Conservation (phyloP, 1,140 invertebrate species). For the Drosophila sp. region DNA sequence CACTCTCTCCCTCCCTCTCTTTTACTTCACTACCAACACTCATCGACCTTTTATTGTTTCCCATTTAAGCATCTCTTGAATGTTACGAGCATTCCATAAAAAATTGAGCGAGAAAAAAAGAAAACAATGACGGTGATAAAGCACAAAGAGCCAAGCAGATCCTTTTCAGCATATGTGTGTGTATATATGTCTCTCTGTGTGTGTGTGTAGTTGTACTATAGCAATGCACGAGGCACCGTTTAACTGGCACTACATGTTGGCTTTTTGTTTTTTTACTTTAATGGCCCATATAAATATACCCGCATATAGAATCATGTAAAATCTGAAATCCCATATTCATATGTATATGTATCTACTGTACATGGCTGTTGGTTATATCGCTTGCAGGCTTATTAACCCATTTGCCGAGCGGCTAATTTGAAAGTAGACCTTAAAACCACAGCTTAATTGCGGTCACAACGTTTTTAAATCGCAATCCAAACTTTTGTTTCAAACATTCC, state of each 20-base stretch:
- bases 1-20: not conserved
- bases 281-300: conserved; percentile 38
- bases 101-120: conserved; percentile 10
- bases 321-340: not conserved
- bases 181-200: conserved; percentile 12
- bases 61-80: conserved; percentile 56
- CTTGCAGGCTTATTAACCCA: conserved; percentile 44
- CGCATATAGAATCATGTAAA: conserved; percentile 7
- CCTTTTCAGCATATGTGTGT: conserved; percentile 10
- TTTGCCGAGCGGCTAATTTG: conserved; percentile 40
- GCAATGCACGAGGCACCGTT: conserved; percentile 35
- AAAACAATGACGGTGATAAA: conserved; percentile 36
- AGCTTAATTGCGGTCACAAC: conserved; percentile 12
- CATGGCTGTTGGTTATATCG: conserved; percentile 11
- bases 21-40: not conserved
- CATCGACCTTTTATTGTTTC: conserved; percentile 47
- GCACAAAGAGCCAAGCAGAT: conserved; percentile 27
- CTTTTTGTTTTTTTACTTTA: conserved; percentile 50
- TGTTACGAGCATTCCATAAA: conserved; percentile 52
- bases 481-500: not conserved
- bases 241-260: conserved; percentile 49
- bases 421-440: conserved; percentile 25
- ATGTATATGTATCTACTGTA: conserved; percentile 4
- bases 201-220: conserved; percentile 17
- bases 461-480: conserved; percentile 2